These are phyloP conservation scores for Marasmarcha lunaedactyla DNA, from an alignment of 2,888 invertebrate genomes.

Conservation along the genomic window DNA sequence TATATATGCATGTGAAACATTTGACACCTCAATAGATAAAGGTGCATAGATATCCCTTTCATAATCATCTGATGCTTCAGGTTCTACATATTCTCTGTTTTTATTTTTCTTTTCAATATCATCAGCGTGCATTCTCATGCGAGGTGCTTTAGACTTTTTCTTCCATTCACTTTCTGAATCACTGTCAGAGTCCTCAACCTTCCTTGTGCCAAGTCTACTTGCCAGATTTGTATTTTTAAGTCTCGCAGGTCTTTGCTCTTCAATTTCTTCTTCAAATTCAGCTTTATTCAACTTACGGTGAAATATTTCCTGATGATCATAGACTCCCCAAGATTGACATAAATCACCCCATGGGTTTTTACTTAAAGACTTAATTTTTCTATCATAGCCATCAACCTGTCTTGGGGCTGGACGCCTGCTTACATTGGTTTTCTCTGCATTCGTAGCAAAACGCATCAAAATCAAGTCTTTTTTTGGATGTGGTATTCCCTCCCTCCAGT, in stretches of 20 bases:
- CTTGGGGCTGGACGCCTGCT: constrained; percentile 41
- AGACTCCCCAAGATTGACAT: constrained; percentile 77
- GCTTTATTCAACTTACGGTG: constrained; percentile 35
- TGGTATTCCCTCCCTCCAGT: constrained; percentile 80
- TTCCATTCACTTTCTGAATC: constrained; percentile 70
- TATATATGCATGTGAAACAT: constrained; percentile 32
- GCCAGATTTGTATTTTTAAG: constrained; percentile 48
- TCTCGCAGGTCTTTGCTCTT: constrained; percentile 24
- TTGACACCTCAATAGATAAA: constrained; percentile 53
- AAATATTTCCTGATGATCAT: constrained; percentile 72
- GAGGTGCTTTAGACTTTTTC: constrained; percentile 73
- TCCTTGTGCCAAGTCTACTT: constrained; percentile 47
- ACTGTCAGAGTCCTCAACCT: constrained; percentile 38
- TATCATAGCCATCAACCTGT: constrained; percentile 30
- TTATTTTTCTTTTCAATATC: constrained; percentile 78
- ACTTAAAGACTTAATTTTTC: constrained; percentile 29
- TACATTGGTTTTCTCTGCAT: constrained; percentile 77
- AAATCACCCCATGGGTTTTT: constrained; percentile 83
- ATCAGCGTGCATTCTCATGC: constrained; percentile 92
- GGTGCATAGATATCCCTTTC: constrained; percentile 39
- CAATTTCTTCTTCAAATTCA: constrained; percentile 32
- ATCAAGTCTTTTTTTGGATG: constrained; percentile 76
- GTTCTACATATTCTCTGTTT: constrained; percentile 22
- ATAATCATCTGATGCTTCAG: constrained; percentile 14
- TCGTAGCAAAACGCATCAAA: constrained; percentile 80